Evolutionary conservation across 2,797 vertebrate genomes (phyloP), one percentile per base, ranked within the genome.

Genomic region (Chelon auratus): DNA sequence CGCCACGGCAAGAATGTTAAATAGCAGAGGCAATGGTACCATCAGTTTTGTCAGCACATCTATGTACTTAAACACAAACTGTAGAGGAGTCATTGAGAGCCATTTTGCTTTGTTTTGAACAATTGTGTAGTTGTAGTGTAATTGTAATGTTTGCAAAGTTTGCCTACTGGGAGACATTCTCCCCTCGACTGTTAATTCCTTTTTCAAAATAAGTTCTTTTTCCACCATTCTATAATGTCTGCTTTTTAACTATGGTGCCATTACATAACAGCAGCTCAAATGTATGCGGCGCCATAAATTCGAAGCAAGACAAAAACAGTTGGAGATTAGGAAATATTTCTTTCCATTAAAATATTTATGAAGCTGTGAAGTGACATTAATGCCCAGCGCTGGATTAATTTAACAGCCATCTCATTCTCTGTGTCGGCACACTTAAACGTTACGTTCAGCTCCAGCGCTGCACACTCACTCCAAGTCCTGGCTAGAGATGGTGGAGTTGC

Each of bases 401-500:
- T 70, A 72, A 60, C 62, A 53, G 72, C 60, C 63, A 5, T 61
- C 60, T 77, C 51, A 17, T 51, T 77, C 73, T 73, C 33, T 17
- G 10, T 50, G 40, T 47, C 45, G 18, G 15, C 56, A 69, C 76
- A 68, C 65, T 86, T 71, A 53, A 81, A 72, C 14, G 18, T 45
- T 56, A 26, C 73, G 78, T 36, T 48, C 66, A 2, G 72, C 80
- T 63, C 72, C 81, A 20, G 56, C 39, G 63, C 64, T 30, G 61
- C 18, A 45, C 4, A 82, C 88, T 76, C 55, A 88, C 87, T 94
- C 94, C 0, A 84, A 78, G 54, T 94, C 93, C 90, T 93, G 93
- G 80, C 85, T 91, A 18, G 92, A 94, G 67, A 93, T 87, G 84
- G 90, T 92, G 45, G 93, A 94, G 87, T 91, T 93, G 60, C 94